These are phyloP conservation scores for Proctacanthus coquilletti DNA, from an alignment of 1,140 invertebrate species.

Conservation along the genomic window DNA sequence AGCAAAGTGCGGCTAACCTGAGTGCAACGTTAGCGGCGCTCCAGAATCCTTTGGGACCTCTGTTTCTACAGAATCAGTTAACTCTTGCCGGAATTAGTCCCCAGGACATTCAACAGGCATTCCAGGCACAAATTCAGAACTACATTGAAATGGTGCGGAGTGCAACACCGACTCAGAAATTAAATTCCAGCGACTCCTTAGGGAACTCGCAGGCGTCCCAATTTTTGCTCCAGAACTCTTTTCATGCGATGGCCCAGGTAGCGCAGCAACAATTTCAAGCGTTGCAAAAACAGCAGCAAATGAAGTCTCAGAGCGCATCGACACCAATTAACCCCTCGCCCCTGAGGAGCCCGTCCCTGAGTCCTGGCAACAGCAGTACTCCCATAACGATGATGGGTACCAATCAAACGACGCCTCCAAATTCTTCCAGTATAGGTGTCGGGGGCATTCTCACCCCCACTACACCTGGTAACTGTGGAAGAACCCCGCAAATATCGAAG, in stretches of 20 bases:
- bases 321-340: slow-evolving; percentile 34
- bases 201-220: slow-evolving; percentile 15
- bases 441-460: slow-evolving; percentile 35
- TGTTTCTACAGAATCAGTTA: slow-evolving; percentile 12
- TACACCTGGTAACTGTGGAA: slow-evolving; percentile 32
- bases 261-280: slow-evolving; percentile 68
- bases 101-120: slow-evolving; percentile 24
- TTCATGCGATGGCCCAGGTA: slow-evolving; percentile 60
- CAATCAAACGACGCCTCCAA: slow-evolving; percentile 31
- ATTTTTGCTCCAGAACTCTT: slow-evolving; percentile 23
- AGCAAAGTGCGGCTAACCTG: slow-evolving; percentile 1
- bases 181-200: slow-evolving; percentile 6
- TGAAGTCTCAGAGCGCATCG: slow-evolving; percentile 31
- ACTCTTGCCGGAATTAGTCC: slow-evolving; percentile 11
- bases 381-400: slow-evolving; percentile 20
- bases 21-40: slow-evolving; percentile 8
- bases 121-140: slow-evolving; percentile 24
- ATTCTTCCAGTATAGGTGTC: slow-evolving; percentile 15
- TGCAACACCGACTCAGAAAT: slow-evolving; percentile 11
- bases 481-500: slow-evolving; percentile 15
- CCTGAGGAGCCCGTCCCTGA: slow-evolving; percentile 36
- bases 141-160: slow-evolving; percentile 28
- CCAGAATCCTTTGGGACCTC: slow-evolving; percentile 9
- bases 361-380: slow-evolving; percentile 28
- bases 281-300: slow-evolving; percentile 56